These are phyloP conservation scores for Furcula furcula DNA, from an alignment of 2,888 invertebrate species.

Conservation along the genomic window DNA sequence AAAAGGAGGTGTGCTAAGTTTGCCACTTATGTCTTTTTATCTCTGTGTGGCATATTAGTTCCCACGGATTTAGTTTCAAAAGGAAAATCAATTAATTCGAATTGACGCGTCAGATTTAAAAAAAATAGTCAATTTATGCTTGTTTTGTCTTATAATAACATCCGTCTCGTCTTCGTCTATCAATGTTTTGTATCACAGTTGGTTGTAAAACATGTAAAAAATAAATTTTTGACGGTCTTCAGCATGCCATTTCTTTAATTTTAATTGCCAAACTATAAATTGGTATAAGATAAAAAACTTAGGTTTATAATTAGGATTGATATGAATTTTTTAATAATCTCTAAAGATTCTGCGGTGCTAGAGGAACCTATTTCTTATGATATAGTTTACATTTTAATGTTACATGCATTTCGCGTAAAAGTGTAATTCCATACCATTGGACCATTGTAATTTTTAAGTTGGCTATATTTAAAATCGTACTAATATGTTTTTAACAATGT, in stretches of 20 bases:
- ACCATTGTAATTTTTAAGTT: conserved; percentile 29
- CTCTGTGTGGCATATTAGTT: no score
- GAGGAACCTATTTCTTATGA: conserved; percentile 32
- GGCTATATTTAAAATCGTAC: conserved; percentile 7
- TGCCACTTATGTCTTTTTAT: no score
- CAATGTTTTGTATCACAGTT: no score
- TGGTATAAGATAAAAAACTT: conserved; percentile 37
- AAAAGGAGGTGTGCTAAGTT: no score
- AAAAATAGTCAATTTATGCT: no score
- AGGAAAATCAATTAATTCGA: no score
- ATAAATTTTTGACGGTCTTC: no score
- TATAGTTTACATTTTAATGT: conserved; percentile 34
- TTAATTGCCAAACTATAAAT: conserved; percentile 47
- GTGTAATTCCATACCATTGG: conserved; percentile 34
- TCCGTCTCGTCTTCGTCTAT: no score
- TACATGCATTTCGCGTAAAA: conserved; percentile 23
- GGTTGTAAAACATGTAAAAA: no score
- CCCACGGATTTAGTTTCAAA: no score
- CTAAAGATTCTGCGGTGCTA: conserved; percentile 60
- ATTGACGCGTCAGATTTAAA: no score
- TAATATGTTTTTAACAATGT: background rate
- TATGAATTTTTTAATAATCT: conserved; percentile 54
- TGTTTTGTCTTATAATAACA: no score
- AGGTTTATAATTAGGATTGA: conserved; percentile 42
- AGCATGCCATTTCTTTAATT: conserved; percentile 26